Conservation (phyloP, 2,113 vertebrate genomes). For the Trogon surrucura region DNA sequence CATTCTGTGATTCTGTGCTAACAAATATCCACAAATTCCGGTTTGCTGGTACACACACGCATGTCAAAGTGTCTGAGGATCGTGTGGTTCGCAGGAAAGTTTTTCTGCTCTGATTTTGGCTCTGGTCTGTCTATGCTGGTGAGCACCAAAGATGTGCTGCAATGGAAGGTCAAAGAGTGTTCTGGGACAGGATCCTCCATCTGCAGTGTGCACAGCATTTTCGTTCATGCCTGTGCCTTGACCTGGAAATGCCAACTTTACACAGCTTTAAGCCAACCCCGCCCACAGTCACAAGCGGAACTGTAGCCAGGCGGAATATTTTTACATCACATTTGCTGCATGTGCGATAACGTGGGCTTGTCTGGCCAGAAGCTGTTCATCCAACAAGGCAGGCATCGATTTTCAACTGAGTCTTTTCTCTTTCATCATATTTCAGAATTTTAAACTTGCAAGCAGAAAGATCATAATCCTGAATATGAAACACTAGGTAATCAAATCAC, state of each 20-base stretch:
- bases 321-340: neutral
- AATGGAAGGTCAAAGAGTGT: neutral
- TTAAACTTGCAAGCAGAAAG: neutral
- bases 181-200: neutral
- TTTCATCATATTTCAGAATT: neutral
- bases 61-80: neutral
- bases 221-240: neutral
- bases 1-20: neutral
- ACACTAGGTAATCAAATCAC: neutral
- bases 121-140: neutral
- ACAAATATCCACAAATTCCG: neutral
- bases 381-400: neutral
- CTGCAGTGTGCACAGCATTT: neutral
- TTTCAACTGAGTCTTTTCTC: neutral
- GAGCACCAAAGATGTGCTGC: neutral
- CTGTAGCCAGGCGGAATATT: neutral
- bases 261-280: neutral
- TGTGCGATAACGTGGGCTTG: neutral
- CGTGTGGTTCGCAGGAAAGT: fast-evolving
- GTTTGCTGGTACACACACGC: fast-evolving
- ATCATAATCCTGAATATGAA: neutral
- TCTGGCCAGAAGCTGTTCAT: neutral
- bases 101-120: neutral
- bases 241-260: neutral
- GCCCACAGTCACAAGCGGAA: neutral